phyloP scores from a whole-genome alignment of 2,888 invertebrate genomes.

The Bellardia pandia region DNA sequence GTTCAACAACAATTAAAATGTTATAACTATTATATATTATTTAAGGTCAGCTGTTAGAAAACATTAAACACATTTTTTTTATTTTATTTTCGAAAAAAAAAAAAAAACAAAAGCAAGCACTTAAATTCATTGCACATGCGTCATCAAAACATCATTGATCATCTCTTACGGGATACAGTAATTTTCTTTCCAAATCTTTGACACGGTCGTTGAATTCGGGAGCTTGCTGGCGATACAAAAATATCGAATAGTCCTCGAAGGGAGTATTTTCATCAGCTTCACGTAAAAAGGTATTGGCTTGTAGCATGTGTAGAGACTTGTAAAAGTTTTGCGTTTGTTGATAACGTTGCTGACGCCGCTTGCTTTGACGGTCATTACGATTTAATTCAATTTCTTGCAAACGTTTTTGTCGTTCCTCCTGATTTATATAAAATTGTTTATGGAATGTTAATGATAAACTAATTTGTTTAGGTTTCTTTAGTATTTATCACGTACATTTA shows the following conservation, averaged over 20 bases:
- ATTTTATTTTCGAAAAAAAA: slow-evolving; percentile 21
- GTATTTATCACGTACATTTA: slow-evolving; percentile 19
- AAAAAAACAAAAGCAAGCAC: slow-evolving; percentile 54
- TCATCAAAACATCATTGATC: slow-evolving; percentile 66
- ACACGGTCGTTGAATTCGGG: slow-evolving; percentile 93
- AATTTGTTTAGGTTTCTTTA: neutral
- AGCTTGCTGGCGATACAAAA: slow-evolving; percentile 93
- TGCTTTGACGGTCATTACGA: slow-evolving; percentile 87
- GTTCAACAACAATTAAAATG: slow-evolving; percentile 16
- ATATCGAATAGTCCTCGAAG: slow-evolving; percentile 93
- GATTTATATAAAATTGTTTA: slow-evolving; percentile 68
- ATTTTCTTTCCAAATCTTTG: slow-evolving; percentile 91
- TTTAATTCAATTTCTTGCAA: slow-evolving; percentile 90
- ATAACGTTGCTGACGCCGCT: slow-evolving; percentile 88
- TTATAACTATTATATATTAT: slow-evolving; percentile 32
- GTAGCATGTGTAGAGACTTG: slow-evolving; percentile 94
- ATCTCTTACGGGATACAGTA: slow-evolving; percentile 89
- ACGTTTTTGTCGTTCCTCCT: slow-evolving; percentile 91
- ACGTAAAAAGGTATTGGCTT: slow-evolving; percentile 88
- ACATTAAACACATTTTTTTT: slow-evolving; percentile 38
- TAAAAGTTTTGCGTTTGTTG: slow-evolving; percentile 92
- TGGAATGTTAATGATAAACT: slow-evolving; percentile 32
- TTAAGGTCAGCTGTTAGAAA: slow-evolving; percentile 61
- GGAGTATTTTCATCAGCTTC: slow-evolving; percentile 87
- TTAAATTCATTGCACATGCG: slow-evolving; percentile 65